These are phyloP conservation scores for Apodemia mormo DNA, from an alignment of 2,888 invertebrate genomes.

Conservation along the genomic window DNA sequence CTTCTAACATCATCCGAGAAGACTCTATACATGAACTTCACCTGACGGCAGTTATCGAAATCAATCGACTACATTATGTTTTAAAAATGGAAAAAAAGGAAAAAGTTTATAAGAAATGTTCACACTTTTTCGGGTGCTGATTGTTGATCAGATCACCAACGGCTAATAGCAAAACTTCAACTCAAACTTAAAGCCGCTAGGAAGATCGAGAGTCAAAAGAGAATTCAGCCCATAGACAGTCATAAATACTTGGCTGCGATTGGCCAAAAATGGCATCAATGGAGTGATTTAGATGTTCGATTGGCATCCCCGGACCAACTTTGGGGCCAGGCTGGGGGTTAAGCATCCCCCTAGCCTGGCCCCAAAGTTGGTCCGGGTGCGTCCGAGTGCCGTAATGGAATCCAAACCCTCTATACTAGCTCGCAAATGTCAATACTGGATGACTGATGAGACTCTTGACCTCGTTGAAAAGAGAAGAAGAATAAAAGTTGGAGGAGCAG, in stretches of 20 bases:
- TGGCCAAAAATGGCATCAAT: background rate
- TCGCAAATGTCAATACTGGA: background rate
- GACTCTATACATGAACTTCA: conserved; percentile 16
- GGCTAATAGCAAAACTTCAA: background rate
- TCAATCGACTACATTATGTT: too few relatives aligned
- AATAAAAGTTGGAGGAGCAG: background rate
- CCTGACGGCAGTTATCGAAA: too few relatives aligned
- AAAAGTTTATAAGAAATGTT: too few relatives aligned
- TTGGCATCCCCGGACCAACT: background rate
- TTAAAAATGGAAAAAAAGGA: too few relatives aligned
- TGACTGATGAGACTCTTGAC: too few relatives aligned
- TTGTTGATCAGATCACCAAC: background rate
- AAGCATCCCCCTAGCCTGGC: too few relatives aligned
- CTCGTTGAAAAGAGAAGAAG: background rate
- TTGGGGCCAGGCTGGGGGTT: background rate
- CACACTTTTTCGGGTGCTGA: background rate
- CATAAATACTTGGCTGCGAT: too few relatives aligned
- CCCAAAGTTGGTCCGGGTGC: too few relatives aligned
- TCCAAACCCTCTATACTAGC: background rate
- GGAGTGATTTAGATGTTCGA: background rate
- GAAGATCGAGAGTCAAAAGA: too few relatives aligned
- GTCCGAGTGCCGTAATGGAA: background rate
- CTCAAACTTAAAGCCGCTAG: background rate
- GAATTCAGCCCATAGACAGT: too few relatives aligned
- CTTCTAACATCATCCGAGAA: conserved; percentile 23